Evolutionary conservation across 2,797 vertebrate species (phyloP).

Genomic region (Sebastiscus albofasciatus): DNA sequence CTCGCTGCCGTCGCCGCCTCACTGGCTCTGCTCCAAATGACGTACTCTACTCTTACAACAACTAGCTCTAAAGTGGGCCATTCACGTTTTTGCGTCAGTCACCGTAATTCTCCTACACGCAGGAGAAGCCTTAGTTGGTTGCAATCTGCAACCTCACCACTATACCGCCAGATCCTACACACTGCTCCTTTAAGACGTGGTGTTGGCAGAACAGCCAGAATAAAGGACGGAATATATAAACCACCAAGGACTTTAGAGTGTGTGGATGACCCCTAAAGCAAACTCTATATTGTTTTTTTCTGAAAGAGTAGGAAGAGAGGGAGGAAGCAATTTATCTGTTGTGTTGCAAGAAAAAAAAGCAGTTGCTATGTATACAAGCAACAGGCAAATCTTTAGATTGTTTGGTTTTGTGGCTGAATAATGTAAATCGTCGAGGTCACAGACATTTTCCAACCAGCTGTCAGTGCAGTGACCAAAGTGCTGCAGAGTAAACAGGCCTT

Average conservation of each 20-base stretch:
- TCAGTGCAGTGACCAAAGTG: conserved; percentile 50
- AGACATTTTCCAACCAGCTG: conserved; percentile 43
- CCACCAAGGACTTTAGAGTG: conserved; percentile 6
- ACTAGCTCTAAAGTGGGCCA: no score
- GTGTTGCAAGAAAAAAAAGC: conserved; percentile 13
- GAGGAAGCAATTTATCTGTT: not conserved
- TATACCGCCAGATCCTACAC: no score
- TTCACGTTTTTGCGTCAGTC: no score
- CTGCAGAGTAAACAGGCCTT: conserved; percentile 51
- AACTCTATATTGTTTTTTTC: not conserved
- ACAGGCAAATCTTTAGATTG: conserved; percentile 7
- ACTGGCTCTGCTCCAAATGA: no score
- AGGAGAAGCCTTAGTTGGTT: no score
- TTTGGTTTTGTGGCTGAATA: conserved; percentile 39
- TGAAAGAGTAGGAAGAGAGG: not conserved
- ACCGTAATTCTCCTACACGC: no score
- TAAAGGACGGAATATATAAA: conserved; percentile 19
- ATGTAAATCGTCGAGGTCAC: conserved; percentile 42
- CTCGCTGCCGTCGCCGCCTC: no score
- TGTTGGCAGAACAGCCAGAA: not conserved
- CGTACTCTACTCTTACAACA: no score
- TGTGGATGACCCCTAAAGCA: conserved; percentile 11
- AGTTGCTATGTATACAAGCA: conserved; percentile 22
- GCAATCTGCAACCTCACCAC: no score
- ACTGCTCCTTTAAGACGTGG: not conserved